Percentiles rank a stretch among this genome's conserved stretches.
Evolutionary conservation across 2,113 vertebrate genomes (phyloP).

Genomic region (Ciconia stormi): DNA sequence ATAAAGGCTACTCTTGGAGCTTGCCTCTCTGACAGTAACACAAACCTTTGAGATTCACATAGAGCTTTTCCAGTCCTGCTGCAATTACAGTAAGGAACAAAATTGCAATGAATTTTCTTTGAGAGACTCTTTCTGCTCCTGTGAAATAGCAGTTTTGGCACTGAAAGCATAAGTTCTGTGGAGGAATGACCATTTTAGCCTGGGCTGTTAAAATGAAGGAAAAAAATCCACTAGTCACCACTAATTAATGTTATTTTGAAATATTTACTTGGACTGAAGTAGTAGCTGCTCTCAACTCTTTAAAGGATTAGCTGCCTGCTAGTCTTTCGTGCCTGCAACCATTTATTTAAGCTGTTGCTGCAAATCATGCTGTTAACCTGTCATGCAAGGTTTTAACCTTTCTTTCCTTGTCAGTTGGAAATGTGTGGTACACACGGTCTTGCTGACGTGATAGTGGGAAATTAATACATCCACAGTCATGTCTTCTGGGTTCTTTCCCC

Average conservation of each 20-base stretch:
- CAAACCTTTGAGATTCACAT: fast-evolving
- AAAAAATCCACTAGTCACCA: not conserved
- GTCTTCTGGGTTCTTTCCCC: not conserved
- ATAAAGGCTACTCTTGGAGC: not conserved
- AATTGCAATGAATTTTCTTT: not conserved
- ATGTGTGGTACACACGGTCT: not conserved
- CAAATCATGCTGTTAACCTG: constrained; percentile 47
- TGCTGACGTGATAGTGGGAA: not conserved
- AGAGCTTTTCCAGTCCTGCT: not conserved
- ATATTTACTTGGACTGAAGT: constrained; percentile 29
- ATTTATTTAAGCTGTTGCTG: constrained; percentile 20
- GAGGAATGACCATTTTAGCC: not conserved
- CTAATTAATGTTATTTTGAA: constrained; percentile 49
- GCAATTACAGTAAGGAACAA: not conserved
- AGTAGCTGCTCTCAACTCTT: constrained; percentile 14
- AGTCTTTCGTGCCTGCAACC: not conserved
- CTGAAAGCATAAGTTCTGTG: not conserved
- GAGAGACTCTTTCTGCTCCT: not conserved
- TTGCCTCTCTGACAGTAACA: not conserved
- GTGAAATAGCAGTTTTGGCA: not conserved
- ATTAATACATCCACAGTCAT: not conserved
- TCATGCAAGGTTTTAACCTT: not conserved
- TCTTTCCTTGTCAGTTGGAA: not conserved
- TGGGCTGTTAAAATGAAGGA: not conserved
- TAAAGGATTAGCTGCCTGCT: constrained; percentile 54